Percentiles rank a stretch among this genome's conserved stretches.
Conservation (phyloP, 2,113 vertebrate species). For the Coptodon bakossiorum region DNA sequence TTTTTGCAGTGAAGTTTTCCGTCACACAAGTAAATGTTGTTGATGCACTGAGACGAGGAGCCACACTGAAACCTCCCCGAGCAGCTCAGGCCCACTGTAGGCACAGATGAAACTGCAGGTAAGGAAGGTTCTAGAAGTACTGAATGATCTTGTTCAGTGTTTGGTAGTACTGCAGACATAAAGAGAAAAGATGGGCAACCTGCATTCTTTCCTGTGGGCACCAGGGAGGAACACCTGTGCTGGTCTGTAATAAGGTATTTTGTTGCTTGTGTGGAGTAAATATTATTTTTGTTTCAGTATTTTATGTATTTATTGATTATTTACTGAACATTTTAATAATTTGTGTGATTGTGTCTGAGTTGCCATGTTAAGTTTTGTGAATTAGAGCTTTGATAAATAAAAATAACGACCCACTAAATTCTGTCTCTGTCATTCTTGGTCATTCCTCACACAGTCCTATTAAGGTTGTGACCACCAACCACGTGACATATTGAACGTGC, state of each 20-base stretch:
- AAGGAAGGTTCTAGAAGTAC: not conserved
- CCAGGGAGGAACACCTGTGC: not conserved
- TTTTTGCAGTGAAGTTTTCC: slow-evolving; percentile 63
- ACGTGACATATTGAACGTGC: not conserved
- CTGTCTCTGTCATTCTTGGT: not conserved
- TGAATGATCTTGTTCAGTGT: not conserved
- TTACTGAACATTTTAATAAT: not conserved
- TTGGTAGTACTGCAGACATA: not conserved
- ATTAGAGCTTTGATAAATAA: not conserved
- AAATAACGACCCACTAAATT: not conserved
- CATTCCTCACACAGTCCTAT: not conserved
- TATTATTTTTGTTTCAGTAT: not conserved
- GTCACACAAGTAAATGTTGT: slow-evolving; percentile 59
- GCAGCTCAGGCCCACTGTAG: slow-evolving; percentile 69
- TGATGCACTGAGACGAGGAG: slow-evolving; percentile 59
- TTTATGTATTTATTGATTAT: not conserved
- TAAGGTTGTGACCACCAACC: not conserved
- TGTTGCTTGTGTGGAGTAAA: not conserved
- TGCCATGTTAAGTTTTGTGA: not conserved
- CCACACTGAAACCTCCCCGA: slow-evolving; percentile 69
- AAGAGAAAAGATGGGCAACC: not conserved
- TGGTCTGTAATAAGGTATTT: not conserved
- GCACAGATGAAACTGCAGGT: not conserved
- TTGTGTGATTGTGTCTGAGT: not conserved
- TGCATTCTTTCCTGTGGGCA: not conserved